A percentile compares a stretch with the other conserved stretches of the same genome.
These are phyloP conservation scores for Philypnodon macrostomus DNA, from an alignment of 2,797 vertebrate genomes.

Conservation along the genomic window DNA sequence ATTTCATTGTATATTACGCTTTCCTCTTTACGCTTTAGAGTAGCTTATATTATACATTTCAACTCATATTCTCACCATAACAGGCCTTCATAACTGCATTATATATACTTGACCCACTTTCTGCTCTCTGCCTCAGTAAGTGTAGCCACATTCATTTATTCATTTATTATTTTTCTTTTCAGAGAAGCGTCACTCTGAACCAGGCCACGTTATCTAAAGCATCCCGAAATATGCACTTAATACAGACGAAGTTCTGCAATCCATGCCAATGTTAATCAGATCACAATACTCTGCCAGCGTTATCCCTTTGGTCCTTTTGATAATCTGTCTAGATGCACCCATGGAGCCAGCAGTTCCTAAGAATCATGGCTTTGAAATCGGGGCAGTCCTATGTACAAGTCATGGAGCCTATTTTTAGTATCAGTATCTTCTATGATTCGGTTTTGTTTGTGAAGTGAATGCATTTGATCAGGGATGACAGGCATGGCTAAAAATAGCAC, in stretches of 20 bases:
- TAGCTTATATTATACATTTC: constrained; percentile 26
- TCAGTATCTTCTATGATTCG: neutral
- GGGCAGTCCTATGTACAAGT: constrained; percentile 6
- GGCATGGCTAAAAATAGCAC: constrained; percentile 39
- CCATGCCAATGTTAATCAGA: constrained; percentile 55
- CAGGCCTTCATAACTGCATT: constrained; percentile 51
- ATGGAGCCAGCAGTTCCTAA: constrained; percentile 24
- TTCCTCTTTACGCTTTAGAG: constrained; percentile 11
- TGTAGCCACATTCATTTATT: constrained; percentile 21
- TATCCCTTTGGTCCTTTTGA: constrained; percentile 30
- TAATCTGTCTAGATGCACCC: constrained; percentile 49
- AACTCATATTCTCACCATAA: constrained; percentile 31
- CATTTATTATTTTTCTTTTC: neutral
- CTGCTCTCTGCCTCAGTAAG: constrained; percentile 20
- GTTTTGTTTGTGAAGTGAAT: constrained; percentile 7
- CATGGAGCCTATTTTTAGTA: constrained; percentile 1
- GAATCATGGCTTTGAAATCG: constrained; percentile 12
- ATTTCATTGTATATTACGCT: neutral
- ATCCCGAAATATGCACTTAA: constrained; percentile 54
- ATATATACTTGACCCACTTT: constrained; percentile 75
- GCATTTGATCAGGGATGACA: constrained; percentile 14
- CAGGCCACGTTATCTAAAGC: constrained; percentile 31
- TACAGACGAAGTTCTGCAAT: constrained; percentile 43
- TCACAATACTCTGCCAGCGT: constrained; percentile 58
- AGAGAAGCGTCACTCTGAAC: constrained; percentile 30